These are phyloP conservation scores for Speoplatyrhinus poulsoni DNA, from an alignment of 2,113 vertebrate species.

Conservation along the genomic window DNA sequence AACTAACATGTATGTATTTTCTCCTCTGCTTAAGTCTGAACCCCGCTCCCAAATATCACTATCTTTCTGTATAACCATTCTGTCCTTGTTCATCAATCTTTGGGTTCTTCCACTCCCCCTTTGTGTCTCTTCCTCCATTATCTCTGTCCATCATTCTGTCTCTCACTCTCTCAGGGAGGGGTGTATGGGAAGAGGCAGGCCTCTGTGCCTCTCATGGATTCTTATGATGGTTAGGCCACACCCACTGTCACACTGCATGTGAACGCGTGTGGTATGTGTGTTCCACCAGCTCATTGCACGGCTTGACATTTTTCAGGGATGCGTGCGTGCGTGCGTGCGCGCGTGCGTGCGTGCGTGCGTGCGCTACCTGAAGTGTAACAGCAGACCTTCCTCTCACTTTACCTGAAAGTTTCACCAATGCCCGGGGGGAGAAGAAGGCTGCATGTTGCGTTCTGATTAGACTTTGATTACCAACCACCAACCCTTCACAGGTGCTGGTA, in stretches of 20 bases:
- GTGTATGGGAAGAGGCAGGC: constrained; percentile 76
- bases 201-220: constrained; percentile 78
- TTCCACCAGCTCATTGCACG: constrained; percentile 62
- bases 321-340: constrained; percentile 12
- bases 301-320: constrained; percentile 32
- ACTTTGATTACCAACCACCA: neutral
- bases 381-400: no score
- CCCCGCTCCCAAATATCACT: constrained; percentile 3
- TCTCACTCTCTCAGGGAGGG: constrained; percentile 71
- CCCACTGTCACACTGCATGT: constrained; percentile 80
- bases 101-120: constrained; percentile 7
- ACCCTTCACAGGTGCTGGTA: no score
- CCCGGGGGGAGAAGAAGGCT: neutral
- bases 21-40: neutral
- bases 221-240: constrained; percentile 82
- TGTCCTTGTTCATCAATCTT: constrained; percentile 11
- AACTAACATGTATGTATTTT: constrained; percentile 27
- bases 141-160: constrained; percentile 6
- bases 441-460: constrained; percentile 26
- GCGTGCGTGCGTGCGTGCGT: constrained; percentile 22
- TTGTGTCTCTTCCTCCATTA: neutral
- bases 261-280: constrained; percentile 81
- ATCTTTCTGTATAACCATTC: neutral
- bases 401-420: no score
- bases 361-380: neutral